These are phyloP conservation scores for Clarias magur DNA, from an alignment of 2,113 vertebrate species.

Conservation along the genomic window DNA sequence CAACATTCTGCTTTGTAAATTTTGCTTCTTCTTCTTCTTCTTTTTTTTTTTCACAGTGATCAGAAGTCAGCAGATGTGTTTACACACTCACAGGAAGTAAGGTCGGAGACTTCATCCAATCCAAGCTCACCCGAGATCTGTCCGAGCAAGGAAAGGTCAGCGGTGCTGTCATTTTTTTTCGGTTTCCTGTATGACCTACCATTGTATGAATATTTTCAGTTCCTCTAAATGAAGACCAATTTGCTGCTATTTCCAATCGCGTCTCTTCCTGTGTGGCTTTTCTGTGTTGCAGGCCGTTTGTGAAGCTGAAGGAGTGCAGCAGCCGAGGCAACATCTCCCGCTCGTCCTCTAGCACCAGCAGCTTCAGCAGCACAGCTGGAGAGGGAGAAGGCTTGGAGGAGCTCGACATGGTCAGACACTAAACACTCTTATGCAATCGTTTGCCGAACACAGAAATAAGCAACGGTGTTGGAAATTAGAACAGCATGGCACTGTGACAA, in stretches of 20 bases:
- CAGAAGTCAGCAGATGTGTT: constrained; percentile 82
- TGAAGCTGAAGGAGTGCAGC: constrained; percentile 88
- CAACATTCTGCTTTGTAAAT: constrained; percentile 34
- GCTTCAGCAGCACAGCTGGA: constrained; percentile 93
- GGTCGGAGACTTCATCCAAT: constrained; percentile 90
- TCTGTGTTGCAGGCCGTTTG: constrained; percentile 74
- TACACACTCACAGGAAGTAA: constrained; percentile 85
- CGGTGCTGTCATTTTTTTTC: not conserved
- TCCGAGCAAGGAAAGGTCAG: constrained; percentile 91
- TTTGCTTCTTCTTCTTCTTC: not conserved
- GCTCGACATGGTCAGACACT: constrained; percentile 80
- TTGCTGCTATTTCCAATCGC: not conserved
- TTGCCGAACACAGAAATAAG: too few species aligned
- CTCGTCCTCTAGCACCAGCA: constrained; percentile 96
- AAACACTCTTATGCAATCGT: not conserved
- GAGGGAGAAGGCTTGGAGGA: constrained; percentile 92
- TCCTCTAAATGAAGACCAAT: not conserved
- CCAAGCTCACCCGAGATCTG: constrained; percentile 96
- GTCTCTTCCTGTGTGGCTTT: not conserved
- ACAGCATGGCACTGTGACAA: not conserved
- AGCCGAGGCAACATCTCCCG: constrained; percentile 88
- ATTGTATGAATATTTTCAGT: not conserved
- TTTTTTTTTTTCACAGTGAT: constrained; percentile 67
- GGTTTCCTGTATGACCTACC: not conserved
- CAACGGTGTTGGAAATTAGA: too few species aligned